Evolutionary conservation across 2,888 invertebrate species (phyloP).

Genomic region (Mayetiola destructor): DNA sequence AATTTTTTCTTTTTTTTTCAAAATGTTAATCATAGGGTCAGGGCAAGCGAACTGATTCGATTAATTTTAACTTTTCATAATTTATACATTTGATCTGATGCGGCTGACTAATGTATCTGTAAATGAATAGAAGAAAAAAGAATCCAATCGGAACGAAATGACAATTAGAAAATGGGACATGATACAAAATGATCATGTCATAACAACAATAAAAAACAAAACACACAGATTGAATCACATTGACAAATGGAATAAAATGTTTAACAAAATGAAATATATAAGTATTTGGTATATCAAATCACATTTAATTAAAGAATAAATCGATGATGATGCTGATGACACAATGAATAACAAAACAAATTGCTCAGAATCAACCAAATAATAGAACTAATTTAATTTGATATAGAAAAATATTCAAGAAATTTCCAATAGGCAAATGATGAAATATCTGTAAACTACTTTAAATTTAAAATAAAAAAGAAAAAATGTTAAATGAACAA

Average conservation of each 20-base stretch:
- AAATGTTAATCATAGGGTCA: no score
- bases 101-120: background rate
- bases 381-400: background rate
- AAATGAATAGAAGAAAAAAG: background rate
- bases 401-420: background rate
- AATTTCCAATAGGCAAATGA: background rate
- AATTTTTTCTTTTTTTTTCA: no score
- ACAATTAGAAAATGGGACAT: background rate
- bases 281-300: no score
- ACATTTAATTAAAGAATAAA: background rate
- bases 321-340: conserved; percentile 3
- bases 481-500: no score
- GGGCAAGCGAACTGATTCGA: no score
- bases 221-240: background rate
- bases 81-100: background rate
- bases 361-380: background rate
- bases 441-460: background rate
- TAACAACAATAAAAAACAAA: background rate
- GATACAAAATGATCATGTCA: conserved; percentile 11
- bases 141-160: background rate
- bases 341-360: background rate
- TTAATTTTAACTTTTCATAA: background rate
- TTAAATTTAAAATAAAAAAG: background rate
- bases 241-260: background rate
- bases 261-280: background rate